Conservation (phyloP, 2,113 vertebrate genomes). For the Chiloscyllium plagiosum region DNA sequence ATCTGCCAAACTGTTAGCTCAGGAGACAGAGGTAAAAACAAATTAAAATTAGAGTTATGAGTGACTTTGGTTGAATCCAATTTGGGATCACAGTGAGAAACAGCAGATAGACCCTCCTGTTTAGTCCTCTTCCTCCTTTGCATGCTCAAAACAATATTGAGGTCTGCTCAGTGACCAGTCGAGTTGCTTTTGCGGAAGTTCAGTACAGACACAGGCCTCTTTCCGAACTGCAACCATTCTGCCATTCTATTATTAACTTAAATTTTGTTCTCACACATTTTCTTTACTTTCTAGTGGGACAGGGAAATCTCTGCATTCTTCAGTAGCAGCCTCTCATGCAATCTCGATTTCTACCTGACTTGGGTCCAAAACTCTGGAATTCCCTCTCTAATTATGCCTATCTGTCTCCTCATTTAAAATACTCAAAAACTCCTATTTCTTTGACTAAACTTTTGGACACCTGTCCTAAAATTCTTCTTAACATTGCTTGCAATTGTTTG, state of each 20-base stretch:
- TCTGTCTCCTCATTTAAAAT: background rate
- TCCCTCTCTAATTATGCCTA: background rate
- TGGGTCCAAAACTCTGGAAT: background rate
- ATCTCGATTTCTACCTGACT: background rate
- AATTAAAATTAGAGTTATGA: background rate
- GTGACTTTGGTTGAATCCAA: background rate
- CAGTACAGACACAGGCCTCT: too few species aligned
- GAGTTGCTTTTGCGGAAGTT: too few species aligned
- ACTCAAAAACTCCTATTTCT: background rate
- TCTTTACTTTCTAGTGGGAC: background rate
- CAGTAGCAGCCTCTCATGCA: background rate
- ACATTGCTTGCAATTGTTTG: background rate
- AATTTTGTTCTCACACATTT: background rate
- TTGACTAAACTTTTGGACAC: background rate
- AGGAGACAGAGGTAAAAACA: background rate
- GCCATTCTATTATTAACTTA: background rate
- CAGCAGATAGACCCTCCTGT: background rate
- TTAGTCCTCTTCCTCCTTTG: background rate
- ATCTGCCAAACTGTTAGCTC: background rate
- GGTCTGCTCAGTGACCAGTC: background rate
- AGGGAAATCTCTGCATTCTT: background rate
- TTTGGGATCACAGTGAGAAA: background rate
- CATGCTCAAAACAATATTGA: background rate
- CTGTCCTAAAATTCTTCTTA: background rate
- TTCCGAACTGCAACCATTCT: too few species aligned